Conservation (phyloP, 2,113 vertebrate genomes). For the Ellobius talpinus region DNA sequence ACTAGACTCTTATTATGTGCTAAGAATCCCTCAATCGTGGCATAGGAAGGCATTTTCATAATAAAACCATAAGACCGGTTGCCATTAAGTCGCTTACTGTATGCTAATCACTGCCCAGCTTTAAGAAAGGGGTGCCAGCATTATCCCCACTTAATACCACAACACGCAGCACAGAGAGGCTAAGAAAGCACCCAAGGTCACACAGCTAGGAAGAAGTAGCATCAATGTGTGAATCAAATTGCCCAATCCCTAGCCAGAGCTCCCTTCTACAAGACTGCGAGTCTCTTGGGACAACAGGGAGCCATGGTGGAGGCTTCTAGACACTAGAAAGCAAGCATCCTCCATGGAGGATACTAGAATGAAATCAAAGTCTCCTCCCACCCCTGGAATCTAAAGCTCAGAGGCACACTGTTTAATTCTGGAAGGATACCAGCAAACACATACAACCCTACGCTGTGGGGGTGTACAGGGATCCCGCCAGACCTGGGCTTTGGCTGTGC, state of each 20-base stretch:
- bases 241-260: background rate
- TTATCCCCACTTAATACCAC: background rate
- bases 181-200: slow-evolving; percentile 2
- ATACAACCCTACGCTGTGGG: background rate
- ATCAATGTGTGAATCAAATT: background rate
- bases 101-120: background rate
- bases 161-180: background rate
- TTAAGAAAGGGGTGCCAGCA: background rate
- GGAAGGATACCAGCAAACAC: background rate
- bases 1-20: slow-evolving; percentile 21
- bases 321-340: background rate
- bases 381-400: background rate
- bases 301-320: accelerated
- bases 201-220: background rate
- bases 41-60: background rate
- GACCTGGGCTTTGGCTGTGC: background rate
- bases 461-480: background rate
- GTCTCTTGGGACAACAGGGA: background rate
- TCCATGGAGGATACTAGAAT: background rate
- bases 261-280: background rate
- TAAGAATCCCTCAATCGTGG: background rate
- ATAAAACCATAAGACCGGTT: background rate
- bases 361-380: background rate
- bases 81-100: background rate
- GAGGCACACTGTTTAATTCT: background rate